Evolutionary conservation across 2,113 vertebrate genomes (phyloP), one percentile per base, ranked within the genome.

Genomic region (cattle (Bos taurus)): DNA sequence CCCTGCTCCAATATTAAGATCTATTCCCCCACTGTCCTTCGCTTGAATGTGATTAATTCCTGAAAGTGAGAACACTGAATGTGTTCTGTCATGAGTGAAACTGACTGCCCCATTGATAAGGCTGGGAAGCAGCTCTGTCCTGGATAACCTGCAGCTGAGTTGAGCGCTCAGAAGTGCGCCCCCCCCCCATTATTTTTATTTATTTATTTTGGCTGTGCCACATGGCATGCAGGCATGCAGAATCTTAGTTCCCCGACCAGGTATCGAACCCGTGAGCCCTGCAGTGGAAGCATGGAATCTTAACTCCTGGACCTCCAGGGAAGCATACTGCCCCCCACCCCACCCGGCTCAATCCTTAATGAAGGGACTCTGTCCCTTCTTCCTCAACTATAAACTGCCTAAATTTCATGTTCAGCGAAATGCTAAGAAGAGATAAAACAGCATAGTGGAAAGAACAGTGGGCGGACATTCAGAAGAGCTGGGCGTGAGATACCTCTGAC

Each of bases 31-130:
- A 59, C 52, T 91, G 67, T 77, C 21, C 30, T 91, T 95, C n/a
- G 3, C 40, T 90, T 81, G 97, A 74, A 82, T 91, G 10, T 67
- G 17, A 81, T 84, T 89, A 93, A 74, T 88, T 81, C 67, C 78
- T 92, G 88, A 97, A 95, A 90, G 25, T 96, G 74, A 92, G 12
- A 96, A 78, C 25, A 48, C 54, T 93, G 28, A 81, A 89, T 89
- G 78, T 88, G 25, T 78, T 80, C 89, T 48, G 6, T 81, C 46
- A 83, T n/a, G 5, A 9, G 43, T 30, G 48, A 89, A 91, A 91
- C 71, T 71, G 88, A 43, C 40, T 56, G 16, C 88, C 77, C 8
- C 7, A 48, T 67, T 28, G 11, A 2, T 36, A 78, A 74, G 64
- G 56, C 21, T 74, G 33, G 46, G 40, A 33, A 74, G 83, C 54